Evolutionary conservation across 1,140 invertebrate species (phyloP), one percentile per base, ranked within the genome.

Genomic region (Drosophila seguyi): DNA sequence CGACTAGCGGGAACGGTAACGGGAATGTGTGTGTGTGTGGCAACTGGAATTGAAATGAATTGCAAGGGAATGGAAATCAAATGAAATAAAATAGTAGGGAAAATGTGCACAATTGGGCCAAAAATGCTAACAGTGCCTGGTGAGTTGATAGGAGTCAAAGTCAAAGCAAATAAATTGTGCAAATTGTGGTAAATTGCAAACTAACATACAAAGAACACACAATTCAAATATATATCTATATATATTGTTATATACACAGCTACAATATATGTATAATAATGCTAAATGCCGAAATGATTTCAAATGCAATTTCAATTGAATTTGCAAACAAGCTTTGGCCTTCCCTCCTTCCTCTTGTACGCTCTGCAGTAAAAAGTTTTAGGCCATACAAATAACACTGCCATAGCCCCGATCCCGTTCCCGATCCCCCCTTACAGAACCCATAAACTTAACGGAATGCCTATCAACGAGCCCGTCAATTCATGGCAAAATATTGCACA

Each of bases 241-340:
- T 34, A 77, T 36, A 53, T 29, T 29, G 41, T 55, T 69, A 16
- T 63, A 47, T 77, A 55, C 25, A 67, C 34, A 36, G 60, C 63
- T 34, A 53, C 27, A 53, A 38, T 83, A 38, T 83, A 67, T 75
- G 65, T 69, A 67, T 68, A 73, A 82, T 78, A 86, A 87, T 79
- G 59, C 61, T 66, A 73, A 87, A 73, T 83, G 56, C 59, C 74
- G 45, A 84, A 87, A 87, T 87, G 71, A 87, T 87, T 87, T 88
- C 75, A 62, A 88, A 88, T 80, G 57, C 73, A 84, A 84, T 84
- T 88, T 71, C 72, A 80, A 87, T 87, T 84, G 84, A 79, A 83
- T 82, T 87, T 29, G 74, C 73, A 65, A 63, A 66, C 81, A 69
- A 58, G 50, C 31, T 69, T 62, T 55, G 20, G 52, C 52, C 50